Evolutionary conservation across 2,113 vertebrate species (phyloP).

Genomic region (Passer montanus): DNA sequence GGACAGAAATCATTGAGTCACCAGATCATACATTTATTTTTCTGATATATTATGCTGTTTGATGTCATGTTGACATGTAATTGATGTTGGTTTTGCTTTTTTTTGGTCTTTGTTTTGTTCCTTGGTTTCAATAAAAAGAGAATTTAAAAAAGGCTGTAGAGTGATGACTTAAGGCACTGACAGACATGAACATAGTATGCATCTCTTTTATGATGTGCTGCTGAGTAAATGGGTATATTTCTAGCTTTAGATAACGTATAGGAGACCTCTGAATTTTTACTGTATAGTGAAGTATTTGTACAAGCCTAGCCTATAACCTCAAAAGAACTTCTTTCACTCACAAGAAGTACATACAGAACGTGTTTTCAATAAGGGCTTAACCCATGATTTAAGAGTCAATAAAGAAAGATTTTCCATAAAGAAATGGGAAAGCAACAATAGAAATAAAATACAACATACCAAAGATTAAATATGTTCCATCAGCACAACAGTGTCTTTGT

Average conservation of each 20-base stretch:
- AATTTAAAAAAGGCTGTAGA: conserved; percentile 66
- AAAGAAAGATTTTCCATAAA: conserved; percentile 55
- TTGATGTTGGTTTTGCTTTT: conserved; percentile 66
- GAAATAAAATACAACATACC: conserved; percentile 48
- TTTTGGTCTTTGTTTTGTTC: conserved; percentile 73
- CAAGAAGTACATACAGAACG: conserved; percentile 6
- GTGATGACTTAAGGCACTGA: conserved; percentile 74
- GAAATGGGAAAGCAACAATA: conserved; percentile 40
- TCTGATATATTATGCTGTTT: conserved; percentile 75
- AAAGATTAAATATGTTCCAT: conserved; percentile 41
- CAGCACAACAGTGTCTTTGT: conserved; percentile 41
- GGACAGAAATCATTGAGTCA: conserved; percentile 68
- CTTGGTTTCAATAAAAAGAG: conserved; percentile 72
- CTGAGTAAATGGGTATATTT: conserved; percentile 71
- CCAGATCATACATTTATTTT: conserved; percentile 68
- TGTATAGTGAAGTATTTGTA: conserved; percentile 23
- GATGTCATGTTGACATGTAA: conserved; percentile 74
- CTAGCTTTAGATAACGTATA: conserved; percentile 71
- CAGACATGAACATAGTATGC: conserved; percentile 67
- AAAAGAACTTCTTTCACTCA: conserved; percentile 42
- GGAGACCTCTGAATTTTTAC: conserved; percentile 57
- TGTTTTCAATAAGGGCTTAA: conserved; percentile 57
- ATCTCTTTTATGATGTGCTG: conserved; percentile 75
- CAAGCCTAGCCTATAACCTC: conserved; percentile 42
- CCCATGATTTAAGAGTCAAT: conserved; percentile 59